Conservation (phyloP, 30 jellyfish, hydroid and myxozoan species). For the Sanderia malayensis region DNA sequence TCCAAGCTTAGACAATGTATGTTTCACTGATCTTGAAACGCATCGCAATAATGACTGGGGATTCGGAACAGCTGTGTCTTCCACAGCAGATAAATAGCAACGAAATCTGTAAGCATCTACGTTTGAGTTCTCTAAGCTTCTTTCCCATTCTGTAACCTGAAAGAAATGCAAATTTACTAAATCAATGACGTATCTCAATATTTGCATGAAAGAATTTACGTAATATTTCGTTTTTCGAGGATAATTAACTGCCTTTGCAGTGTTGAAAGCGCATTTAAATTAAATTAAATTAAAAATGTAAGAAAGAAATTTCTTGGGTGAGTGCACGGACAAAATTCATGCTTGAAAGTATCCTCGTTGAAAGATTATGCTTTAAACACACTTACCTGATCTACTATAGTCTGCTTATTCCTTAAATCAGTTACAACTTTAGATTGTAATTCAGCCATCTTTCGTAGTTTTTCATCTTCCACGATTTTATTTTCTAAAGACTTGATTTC, state of each 20-base stretch:
- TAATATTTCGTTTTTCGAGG: too few species aligned
- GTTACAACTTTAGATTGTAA: constrained; percentile 84
- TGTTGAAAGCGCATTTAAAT: too few species aligned
- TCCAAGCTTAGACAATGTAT: constrained; percentile 84
- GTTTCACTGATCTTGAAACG: constrained; percentile 80
- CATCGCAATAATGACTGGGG: constrained; percentile 84
- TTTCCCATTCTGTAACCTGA: constrained; percentile 92
- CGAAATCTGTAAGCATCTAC: constrained; percentile 64
- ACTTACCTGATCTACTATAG: constrained; percentile 78
- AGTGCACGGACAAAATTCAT: too few species aligned
- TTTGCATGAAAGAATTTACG: too few species aligned
- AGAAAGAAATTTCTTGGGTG: too few species aligned
- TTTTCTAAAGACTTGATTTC: constrained; percentile 67
- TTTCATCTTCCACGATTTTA: constrained; percentile 64
- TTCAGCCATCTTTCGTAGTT: constrained; percentile 83
- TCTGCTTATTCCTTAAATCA: constrained; percentile 75
- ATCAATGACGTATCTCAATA: too few species aligned
- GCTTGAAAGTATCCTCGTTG: too few species aligned
- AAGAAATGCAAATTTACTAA: too few species aligned
- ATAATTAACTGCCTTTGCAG: too few species aligned
- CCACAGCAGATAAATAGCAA: constrained; percentile 78
- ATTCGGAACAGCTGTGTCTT: constrained; percentile 72
- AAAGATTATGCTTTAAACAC: too few species aligned
- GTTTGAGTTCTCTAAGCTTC: constrained; percentile 72
- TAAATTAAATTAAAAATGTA: too few species aligned